These are phyloP conservation scores for Homalodisca vitripennis DNA, from an alignment of 1,140 invertebrate genomes.

Conservation along the genomic window DNA sequence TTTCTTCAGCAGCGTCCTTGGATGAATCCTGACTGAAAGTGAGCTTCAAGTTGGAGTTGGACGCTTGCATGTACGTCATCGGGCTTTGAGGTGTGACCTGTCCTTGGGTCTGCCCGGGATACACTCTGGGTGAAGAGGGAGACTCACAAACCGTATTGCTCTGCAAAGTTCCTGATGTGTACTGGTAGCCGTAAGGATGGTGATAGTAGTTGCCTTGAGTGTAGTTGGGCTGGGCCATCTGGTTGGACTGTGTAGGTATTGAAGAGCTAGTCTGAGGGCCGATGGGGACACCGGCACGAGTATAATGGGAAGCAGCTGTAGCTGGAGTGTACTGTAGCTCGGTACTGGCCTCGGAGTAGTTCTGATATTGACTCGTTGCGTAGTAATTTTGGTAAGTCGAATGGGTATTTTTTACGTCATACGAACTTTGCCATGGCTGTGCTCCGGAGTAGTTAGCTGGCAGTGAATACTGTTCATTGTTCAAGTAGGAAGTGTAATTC, in stretches of 20 bases:
- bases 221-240: slow-evolving; percentile 29
- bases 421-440: background rate
- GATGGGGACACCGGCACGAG: slow-evolving; percentile 35
- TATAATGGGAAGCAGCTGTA: slow-evolving; percentile 39
- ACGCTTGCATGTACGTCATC: slow-evolving; percentile 41
- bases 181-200: slow-evolving; percentile 37
- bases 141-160: background rate
- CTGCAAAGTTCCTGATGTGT: slow-evolving; percentile 13
- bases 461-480: background rate
- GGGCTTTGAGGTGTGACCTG: slow-evolving; percentile 32
- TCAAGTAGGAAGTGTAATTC: background rate
- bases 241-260: slow-evolving; percentile 30
- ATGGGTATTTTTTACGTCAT: background rate
- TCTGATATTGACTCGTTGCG: slow-evolving; percentile 20
- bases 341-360: slow-evolving; percentile 30
- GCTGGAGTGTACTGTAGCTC: slow-evolving; percentile 39
- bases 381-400: slow-evolving; percentile 18
- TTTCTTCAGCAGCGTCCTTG: background rate
- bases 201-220: slow-evolving; percentile 38
- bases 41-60: slow-evolving; percentile 33
- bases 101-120: slow-evolving; percentile 21
- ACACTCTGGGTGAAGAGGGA: background rate
- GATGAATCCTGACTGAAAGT: background rate
- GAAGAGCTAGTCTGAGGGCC: slow-evolving; percentile 36
- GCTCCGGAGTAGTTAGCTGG: background rate